A percentile compares a stretch with the other conserved stretches of the same genome.
Conservation (phyloP, 1,140 invertebrate genomes). For the Glossosoma conforme region DNA sequence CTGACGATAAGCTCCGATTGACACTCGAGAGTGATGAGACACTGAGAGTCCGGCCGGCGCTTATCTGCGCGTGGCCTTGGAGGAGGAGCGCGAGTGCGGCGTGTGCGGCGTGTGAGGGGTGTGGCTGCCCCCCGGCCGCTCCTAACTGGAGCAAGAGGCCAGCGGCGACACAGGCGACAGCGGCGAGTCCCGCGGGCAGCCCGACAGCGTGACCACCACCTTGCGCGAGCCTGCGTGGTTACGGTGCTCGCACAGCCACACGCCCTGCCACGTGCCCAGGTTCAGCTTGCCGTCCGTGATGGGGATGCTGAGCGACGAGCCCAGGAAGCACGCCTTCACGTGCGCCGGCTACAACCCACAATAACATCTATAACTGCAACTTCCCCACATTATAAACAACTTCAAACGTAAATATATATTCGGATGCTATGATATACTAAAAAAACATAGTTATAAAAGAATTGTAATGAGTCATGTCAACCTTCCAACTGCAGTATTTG, state of each 20-base stretch:
- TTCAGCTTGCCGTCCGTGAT: conserved; percentile 93
- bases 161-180: conserved; percentile 80
- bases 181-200: conserved; percentile 75
- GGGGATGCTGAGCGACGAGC: conserved; percentile 91
- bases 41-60: conserved; percentile 31
- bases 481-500: too few relatives aligned
- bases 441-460: too few relatives aligned
- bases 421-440: too few relatives aligned
- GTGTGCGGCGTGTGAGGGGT: conserved; percentile 41
- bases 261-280: conserved; percentile 94
- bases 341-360: conserved; percentile 91
- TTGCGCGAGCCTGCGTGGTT: conserved; percentile 91
- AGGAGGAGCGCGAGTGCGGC: conserved; percentile 48
- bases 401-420: too few relatives aligned
- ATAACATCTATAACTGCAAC: too few relatives aligned
- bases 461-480: too few relatives aligned
- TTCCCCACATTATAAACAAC: too few relatives aligned
- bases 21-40: too few relatives aligned
- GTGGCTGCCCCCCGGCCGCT: conserved; percentile 50
- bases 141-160: conserved; percentile 86
- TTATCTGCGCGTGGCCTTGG: conserved; percentile 49
- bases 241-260: conserved; percentile 96
- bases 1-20: too few relatives aligned
- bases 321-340: conserved; percentile 93
- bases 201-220: conserved; percentile 85